phyloP scores from a whole-genome alignment of 2,113 vertebrate genomes.

The Oryzias curvinotus region DNA sequence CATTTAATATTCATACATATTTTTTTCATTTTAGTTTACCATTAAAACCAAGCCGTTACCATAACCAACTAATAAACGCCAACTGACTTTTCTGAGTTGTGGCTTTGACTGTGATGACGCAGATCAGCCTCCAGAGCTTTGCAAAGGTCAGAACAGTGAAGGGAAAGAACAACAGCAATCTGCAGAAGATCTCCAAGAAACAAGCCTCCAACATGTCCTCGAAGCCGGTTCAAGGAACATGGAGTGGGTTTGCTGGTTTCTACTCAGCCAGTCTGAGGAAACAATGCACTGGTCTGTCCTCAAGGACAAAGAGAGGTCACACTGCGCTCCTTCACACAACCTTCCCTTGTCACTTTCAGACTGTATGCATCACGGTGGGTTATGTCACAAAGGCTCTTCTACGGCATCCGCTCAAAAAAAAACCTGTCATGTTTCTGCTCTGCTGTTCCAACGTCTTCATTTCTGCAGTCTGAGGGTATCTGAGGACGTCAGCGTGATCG shows the following conservation, averaged over 20 bases:
- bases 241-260: slow-evolving; percentile 65
- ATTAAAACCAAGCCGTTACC: not conserved
- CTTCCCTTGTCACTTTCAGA: slow-evolving; percentile 44
- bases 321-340: slow-evolving; percentile 44
- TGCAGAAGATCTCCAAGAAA: slow-evolving; percentile 32
- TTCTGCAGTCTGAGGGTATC: not conserved
- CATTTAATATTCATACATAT: not conserved
- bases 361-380: slow-evolving; percentile 38
- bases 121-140: slow-evolving; percentile 40
- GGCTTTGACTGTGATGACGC: slow-evolving; percentile 51
- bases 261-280: slow-evolving; percentile 39
- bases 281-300: slow-evolving; percentile 49
- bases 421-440: not conserved
- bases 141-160: slow-evolving; percentile 49
- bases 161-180: slow-evolving; percentile 38
- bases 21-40: not conserved
- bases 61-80: slow-evolving; percentile 19
- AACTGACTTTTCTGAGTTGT: slow-evolving; percentile 30
- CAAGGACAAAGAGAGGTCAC: slow-evolving; percentile 46
- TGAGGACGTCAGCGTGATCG: too few species aligned
- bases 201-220: slow-evolving; percentile 48
- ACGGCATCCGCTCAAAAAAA: slow-evolving; percentile 14
- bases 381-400: slow-evolving; percentile 48
- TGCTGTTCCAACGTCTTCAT: slow-evolving; percentile 1
- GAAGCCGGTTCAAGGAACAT: slow-evolving; percentile 49